A percentile compares a stretch with the other conserved stretches of the same genome.
phyloP scores from a whole-genome alignment of 2,113 vertebrate genomes.

The Gymnobelideus leadbeateri region DNA sequence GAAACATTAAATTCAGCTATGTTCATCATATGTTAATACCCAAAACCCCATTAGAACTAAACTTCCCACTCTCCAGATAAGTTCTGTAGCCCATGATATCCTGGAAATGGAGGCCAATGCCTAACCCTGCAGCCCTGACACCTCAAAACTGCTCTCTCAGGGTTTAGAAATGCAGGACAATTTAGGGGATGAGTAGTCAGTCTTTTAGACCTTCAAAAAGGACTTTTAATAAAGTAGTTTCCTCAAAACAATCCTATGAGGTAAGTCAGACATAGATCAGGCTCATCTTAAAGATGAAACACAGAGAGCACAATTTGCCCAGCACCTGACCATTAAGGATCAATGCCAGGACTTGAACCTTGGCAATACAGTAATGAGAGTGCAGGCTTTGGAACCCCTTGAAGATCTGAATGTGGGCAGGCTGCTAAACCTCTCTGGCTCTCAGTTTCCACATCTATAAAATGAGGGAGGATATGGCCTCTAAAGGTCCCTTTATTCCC shows the following conservation, averaged over 20 bases:
- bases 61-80: background rate
- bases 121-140: background rate
- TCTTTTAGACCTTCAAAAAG: conserved; percentile 40
- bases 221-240: background rate
- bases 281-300: background rate
- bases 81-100: conserved; percentile 33
- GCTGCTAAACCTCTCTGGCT: background rate
- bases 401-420: background rate
- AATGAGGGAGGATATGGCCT: background rate
- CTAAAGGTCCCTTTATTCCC: background rate
- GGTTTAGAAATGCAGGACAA: conserved; percentile 6
- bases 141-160: background rate
- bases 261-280: background rate
- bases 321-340: background rate
- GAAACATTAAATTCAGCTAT: background rate
- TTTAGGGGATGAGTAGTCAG: background rate
- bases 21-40: background rate
- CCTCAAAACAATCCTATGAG: background rate
- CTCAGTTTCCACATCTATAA: background rate
- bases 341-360: background rate
- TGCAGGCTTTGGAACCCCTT: background rate
- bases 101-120: background rate
- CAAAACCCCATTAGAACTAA: background rate
- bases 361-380: background rate
- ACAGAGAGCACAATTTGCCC: background rate